Base-by-base conservation (phyloP, 2,797 vertebrate species). In the Lacerta bilineata region DNA sequence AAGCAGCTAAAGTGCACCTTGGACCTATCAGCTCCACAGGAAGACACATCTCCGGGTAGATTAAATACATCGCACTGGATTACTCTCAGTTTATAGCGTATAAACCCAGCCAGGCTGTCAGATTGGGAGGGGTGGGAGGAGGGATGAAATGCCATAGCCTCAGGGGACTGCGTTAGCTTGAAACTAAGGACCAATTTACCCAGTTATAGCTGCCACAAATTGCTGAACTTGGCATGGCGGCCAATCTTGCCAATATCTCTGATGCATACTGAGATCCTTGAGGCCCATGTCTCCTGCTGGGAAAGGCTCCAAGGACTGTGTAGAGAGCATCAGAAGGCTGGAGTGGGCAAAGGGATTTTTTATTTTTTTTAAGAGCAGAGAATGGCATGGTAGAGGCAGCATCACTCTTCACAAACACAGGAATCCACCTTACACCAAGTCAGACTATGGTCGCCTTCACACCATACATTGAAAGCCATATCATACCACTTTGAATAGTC, bases 11-110 rank as follows among this genome's bases (percentile, higher is more conserved):
- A 85, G 55, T 78, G 29, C 89, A 90, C 89, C 90, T 89, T 91
- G 88, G 94, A 76, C 78, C 46, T 81, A 33, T 6, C 1, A 0
- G 66, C 25, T 91, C 66, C 33, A 66, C 89, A 85, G 81, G 75
- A 90, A 85, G 90, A 86, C 64, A 69, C 3, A 0, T 87, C 90
- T 91, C 86, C 7, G 15, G 1, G 29, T 81, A 86, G 89, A 90
- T 92, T 89, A 93, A 91, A 61, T 90, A 83, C 84, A 80, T 84
- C 2, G 77, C 89, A 80, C 85, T 81, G 39, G 69, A 20, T 84
- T 75, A 27, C 50, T 36, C 83, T 39, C 33, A 3, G 43, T 41
- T 20, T 29, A 3, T 3, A 15, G 36, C 11, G 1, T 18, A 27
- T 39, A 36, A 29, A 43, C 39, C 36, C 64, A 61, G 64, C 80